Conservation (phyloP, 2,113 vertebrate species). For the Pangasianodon hypophthalmus region DNA sequence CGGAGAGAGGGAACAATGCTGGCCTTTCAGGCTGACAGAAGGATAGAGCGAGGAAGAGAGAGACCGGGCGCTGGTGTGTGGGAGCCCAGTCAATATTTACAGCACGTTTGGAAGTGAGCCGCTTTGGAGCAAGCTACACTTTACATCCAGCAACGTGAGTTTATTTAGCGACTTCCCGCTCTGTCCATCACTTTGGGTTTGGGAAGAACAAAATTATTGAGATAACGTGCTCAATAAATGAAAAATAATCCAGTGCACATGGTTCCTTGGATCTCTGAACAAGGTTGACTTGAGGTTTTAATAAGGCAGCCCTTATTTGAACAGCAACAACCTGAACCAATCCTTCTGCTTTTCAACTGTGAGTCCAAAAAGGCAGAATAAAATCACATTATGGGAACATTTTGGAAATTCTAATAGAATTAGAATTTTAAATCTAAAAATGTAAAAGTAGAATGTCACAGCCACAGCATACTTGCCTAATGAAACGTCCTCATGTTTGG, state of each 20-base stretch:
- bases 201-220: background rate
- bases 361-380: background rate
- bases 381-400: background rate
- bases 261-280: background rate
- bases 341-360: background rate
- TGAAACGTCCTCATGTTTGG: background rate
- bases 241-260: background rate
- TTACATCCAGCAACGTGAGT: conserved; percentile 33
- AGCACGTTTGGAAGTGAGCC: conserved; percentile 65
- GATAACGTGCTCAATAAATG: background rate
- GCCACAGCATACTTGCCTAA: conserved; percentile 27
- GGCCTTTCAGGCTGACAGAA: conserved; percentile 76
- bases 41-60: conserved; percentile 63
- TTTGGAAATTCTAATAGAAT: background rate
- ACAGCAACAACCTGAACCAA: background rate
- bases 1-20: conserved; percentile 80
- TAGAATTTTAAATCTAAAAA: background rate
- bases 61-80: conserved; percentile 43
- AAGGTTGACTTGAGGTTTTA: background rate
- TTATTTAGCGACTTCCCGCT: conserved; percentile 14
- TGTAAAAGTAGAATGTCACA: conserved; percentile 25
- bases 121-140: conserved; percentile 63
- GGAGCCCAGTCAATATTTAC: conserved; percentile 75
- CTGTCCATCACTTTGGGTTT: background rate
- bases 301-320: background rate